phyloP scores from a whole-genome alignment of 2,888 invertebrate species.

The Ferrisia virgata region DNA sequence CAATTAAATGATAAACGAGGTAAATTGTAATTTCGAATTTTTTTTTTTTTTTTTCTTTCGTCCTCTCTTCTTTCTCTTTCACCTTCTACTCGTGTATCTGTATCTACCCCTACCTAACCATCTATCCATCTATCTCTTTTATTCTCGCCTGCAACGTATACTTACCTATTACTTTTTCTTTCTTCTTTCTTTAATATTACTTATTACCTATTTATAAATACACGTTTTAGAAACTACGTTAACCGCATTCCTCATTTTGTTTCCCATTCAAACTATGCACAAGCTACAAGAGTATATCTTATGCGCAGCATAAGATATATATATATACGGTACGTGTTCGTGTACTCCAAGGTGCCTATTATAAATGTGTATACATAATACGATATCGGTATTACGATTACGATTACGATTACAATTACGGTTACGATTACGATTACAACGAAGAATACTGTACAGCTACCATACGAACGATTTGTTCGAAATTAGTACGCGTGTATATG shows the following conservation, averaged over 20 bases:
- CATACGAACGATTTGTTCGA: neutral
- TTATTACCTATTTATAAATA: neutral
- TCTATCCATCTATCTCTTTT: too few relatives aligned
- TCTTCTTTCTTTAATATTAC: neutral
- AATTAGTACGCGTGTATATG: neutral
- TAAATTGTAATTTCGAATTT: conserved; percentile 26
- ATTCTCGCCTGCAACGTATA: too few relatives aligned
- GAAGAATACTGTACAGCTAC: too few relatives aligned
- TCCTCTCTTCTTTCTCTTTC: neutral
- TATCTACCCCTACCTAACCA: too few relatives aligned
- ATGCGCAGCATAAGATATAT: too few relatives aligned
- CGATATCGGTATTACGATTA: too few relatives aligned
- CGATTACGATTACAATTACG: too few relatives aligned
- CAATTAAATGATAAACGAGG: conserved; percentile 33
- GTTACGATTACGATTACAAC: too few relatives aligned
- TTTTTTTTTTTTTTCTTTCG: neutral
- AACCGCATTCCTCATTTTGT: conserved; percentile 31
- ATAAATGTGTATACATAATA: too few relatives aligned
- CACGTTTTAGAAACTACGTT: neutral
- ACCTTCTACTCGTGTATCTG: too few relatives aligned
- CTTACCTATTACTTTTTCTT: neutral
- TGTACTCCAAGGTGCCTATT: too few relatives aligned
- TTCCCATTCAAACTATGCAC: neutral
- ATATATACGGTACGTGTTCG: too few relatives aligned
- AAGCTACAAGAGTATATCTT: neutral